These are phyloP conservation scores for Cydia fagiglandana DNA, from an alignment of 1,140 invertebrate species.

Conservation along the genomic window DNA sequence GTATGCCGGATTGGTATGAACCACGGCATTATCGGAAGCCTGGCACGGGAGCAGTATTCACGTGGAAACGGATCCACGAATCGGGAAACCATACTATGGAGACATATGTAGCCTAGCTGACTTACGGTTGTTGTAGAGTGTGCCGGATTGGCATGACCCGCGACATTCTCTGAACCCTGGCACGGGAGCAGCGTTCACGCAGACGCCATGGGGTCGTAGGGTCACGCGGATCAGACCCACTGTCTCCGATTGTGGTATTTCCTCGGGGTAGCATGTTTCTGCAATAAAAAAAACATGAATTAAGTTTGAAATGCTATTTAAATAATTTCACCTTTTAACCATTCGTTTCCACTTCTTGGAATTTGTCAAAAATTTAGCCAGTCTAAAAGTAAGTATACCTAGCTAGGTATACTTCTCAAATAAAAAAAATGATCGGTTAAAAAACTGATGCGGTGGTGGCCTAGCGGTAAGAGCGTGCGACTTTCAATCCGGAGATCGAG, in stretches of 20 bases:
- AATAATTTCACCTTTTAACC: background rate
- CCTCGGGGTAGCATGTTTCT: conserved; percentile 46
- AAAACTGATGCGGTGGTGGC: too few relatives aligned
- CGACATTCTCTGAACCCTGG: conserved; percentile 82
- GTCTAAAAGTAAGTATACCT: too few relatives aligned
- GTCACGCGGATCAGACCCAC: conserved; percentile 78
- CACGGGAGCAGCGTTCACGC: conserved; percentile 81
- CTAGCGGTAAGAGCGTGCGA: too few relatives aligned
- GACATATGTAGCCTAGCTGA: conserved; percentile 26
- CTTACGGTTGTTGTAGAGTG: conserved; percentile 82
- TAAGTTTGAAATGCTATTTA: background rate
- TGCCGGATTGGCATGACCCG: conserved; percentile 83
- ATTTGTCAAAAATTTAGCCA: too few relatives aligned
- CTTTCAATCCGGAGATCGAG: too few relatives aligned
- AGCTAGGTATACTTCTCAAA: too few relatives aligned
- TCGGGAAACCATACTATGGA: conserved; percentile 43
- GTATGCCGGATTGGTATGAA: conserved; percentile 80
- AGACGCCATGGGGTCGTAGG: conserved; percentile 78
- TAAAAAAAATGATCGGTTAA: too few relatives aligned
- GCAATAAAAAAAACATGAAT: background rate
- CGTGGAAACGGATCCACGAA: conserved; percentile 73
- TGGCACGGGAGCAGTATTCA: conserved; percentile 79
- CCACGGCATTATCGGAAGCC: conserved; percentile 85
- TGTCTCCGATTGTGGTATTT: conserved; percentile 76
- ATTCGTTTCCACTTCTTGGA: too few relatives aligned